Evolutionary conservation across 1,140 invertebrate genomes (phyloP).

Genomic region (Drosophila arawakana): DNA sequence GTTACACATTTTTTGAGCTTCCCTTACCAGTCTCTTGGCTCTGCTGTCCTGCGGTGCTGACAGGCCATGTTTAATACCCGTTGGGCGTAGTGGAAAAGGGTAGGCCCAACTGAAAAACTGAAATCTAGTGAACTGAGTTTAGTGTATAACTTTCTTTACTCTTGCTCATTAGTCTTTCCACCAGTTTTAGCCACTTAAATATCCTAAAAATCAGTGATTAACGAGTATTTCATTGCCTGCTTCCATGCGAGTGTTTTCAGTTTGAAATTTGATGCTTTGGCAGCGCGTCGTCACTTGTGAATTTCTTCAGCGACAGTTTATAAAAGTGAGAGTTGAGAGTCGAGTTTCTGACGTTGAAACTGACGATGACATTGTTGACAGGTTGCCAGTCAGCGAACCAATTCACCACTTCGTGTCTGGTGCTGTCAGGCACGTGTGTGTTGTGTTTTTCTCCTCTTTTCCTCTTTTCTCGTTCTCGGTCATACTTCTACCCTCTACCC

Average conservation of each 20-base stretch:
- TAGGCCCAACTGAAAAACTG: too few relatives aligned
- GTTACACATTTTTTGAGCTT: background rate
- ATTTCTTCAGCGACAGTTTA: conserved; percentile 66
- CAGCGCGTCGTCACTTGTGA: conserved; percentile 43
- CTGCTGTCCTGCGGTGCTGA: conserved; percentile 29
- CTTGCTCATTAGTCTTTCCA: too few relatives aligned
- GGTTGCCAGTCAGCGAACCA: conserved; percentile 6
- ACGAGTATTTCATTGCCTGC: too few relatives aligned
- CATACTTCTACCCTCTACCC: too few relatives aligned
- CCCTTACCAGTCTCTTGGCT: background rate
- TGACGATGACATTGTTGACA: conserved; percentile 45
- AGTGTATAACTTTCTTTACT: too few relatives aligned
- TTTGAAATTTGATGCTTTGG: conserved; percentile 58
- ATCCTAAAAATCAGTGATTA: too few relatives aligned
- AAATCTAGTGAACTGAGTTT: too few relatives aligned
- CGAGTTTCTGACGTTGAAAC: conserved; percentile 15
- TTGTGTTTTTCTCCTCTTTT: background rate
- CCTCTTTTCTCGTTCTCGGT: too few relatives aligned
- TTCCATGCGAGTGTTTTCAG: too few relatives aligned
- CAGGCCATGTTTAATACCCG: conserved; percentile 42
- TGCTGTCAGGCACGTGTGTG: conserved; percentile 62
- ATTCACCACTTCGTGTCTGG: conserved; percentile 44
- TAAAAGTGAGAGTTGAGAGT: conserved; percentile 22
- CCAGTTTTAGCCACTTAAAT: too few relatives aligned
- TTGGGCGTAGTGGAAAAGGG: too few relatives aligned